Base-by-base conservation (phyloP, 2,113 vertebrate species). In the Rostratula benghalensis region DNA sequence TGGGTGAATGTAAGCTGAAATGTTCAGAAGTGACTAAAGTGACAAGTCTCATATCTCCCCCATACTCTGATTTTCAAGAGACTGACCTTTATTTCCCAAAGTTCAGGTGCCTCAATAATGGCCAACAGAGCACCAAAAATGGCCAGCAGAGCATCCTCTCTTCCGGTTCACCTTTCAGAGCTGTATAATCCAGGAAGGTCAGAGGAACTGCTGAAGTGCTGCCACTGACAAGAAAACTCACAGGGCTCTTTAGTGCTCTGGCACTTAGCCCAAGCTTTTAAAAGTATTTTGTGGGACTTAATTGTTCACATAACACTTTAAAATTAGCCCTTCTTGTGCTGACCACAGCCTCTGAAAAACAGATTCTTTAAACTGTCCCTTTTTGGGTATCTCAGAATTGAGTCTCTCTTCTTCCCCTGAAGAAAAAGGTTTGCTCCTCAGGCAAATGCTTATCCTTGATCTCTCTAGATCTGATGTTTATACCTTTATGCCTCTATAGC, bases 401-500 rank as follows among this genome's bases (percentile, higher is more conserved):
- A 96, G 63, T 50, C 35, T 79, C 63, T 24, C 91, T 95, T 79
- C 57, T 91, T 94, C 78, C 81, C 91, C 93, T 94, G 65, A 90
- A 85, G 82, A 93, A 79, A 93, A 76, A 91, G 18, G 7, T 93
- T 89, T 87, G 35, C 33, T 92, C 94, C 94, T 96, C 80, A 84
- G 83, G 92, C 90, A 96, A 95, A 92, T 94, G 89, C 73, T 92
- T 84, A 45, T 64, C 86, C 90, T 95, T 96, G 92, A 96, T 96
- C 83, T 97, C 80, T 76, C 69, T 59, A 87, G 80, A 90, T 94
- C 73, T 93, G 90, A 96, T 96, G 90, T 86, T 93, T 88, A 73
- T 94, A 93, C 92, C 90, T 95, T 95, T 88, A 89, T 92, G 86
- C 69, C 74, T 94, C 83, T 93, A 60, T 56, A 95, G 95, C 94